A percentile compares a stretch with the other conserved stretches of the same genome.
These are phyloP conservation scores for Drosophila kurseongensis DNA, from an alignment of 1,140 invertebrate species.

Conservation along the genomic window DNA sequence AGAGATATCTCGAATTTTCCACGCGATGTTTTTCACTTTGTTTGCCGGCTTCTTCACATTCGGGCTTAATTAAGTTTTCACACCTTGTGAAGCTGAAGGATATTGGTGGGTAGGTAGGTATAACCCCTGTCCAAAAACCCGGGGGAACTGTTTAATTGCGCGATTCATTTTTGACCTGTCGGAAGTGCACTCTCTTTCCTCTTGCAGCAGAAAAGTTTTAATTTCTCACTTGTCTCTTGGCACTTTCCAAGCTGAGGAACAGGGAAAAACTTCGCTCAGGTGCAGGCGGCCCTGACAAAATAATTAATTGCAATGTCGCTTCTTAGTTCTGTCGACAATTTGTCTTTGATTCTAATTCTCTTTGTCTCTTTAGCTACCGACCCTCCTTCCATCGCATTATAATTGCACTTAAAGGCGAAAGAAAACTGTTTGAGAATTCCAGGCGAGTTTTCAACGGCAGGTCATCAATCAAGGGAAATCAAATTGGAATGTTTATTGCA, in stretches of 20 bases:
- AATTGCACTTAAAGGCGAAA: conserved; percentile 54
- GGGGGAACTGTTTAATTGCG: conserved; percentile 68
- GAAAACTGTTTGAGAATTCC: conserved; percentile 17
- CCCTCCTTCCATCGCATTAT: conserved; percentile 10
- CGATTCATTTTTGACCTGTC: conserved; percentile 81
- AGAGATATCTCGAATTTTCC: conserved; percentile 23
- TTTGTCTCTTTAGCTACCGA: conserved; percentile 20
- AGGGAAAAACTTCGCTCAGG: conserved; percentile 15
- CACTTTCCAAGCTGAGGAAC: conserved; percentile 35
- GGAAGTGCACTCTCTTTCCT: conserved; percentile 44
- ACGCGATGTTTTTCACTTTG: conserved; percentile 8
- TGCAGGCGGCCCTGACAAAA: conserved; percentile 59
- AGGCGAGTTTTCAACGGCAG: neutral
- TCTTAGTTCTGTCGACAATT: conserved; percentile 71
- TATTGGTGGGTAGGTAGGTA: neutral
- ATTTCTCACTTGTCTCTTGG: conserved; percentile 79
- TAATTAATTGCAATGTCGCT: conserved; percentile 78
- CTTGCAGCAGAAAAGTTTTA: conserved; percentile 59
- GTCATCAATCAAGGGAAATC: conserved; percentile 51
- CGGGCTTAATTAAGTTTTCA: conserved; percentile 74
- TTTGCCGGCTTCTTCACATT: conserved; percentile 38
- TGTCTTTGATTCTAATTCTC: conserved; percentile 73
- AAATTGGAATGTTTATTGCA: conserved; percentile 59
- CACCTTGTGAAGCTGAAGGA: conserved; percentile 41
- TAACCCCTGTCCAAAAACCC: conserved; percentile 17